Evolutionary conservation across 2,888 invertebrate genomes (phyloP).

Genomic region (Agrochola litura): DNA sequence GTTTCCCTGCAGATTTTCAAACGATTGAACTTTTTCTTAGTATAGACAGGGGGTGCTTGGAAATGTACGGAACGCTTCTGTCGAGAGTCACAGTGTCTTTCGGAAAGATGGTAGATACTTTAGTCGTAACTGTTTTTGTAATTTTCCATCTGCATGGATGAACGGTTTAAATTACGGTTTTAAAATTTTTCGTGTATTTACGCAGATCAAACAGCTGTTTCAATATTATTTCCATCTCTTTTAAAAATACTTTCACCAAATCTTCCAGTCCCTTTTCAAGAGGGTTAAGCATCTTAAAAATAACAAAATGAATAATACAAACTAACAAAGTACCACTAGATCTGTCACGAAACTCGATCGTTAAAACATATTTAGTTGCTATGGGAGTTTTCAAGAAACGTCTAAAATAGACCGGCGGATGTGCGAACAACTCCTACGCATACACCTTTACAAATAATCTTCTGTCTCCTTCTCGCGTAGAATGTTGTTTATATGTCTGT

Average conservation of each 20-base stretch:
- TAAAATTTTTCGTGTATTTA: not conserved
- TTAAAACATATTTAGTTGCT: conserved; percentile 66
- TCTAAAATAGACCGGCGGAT: conserved; percentile 78
- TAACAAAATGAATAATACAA: conserved; percentile 50
- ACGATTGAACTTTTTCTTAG: not conserved
- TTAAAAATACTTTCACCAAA: conserved; percentile 4
- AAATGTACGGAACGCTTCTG: not conserved
- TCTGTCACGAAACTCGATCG: conserved; percentile 49
- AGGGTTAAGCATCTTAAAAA: conserved; percentile 45
- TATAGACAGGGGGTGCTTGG: not conserved
- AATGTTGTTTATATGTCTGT: conserved; percentile 50
- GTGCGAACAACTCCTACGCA: conserved; percentile 70
- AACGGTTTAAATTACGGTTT: not conserved
- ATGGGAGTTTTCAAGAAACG: conserved; percentile 69
- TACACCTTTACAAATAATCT: conserved; percentile 68
- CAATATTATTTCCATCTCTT: conserved; percentile 26
- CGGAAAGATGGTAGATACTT: not conserved
- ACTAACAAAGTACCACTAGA: conserved; percentile 44
- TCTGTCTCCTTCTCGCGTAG: conserved; percentile 56
- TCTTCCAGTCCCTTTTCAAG: conserved; percentile 7
- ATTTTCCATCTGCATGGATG: not conserved
- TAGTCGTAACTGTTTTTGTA: too few species aligned
- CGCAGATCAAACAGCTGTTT: conserved; percentile 30
- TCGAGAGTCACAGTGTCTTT: not conserved
- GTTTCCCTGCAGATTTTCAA: not conserved